These are phyloP conservation scores for Peromyscus polionotus DNA, from an alignment of 2,113 vertebrate genomes.

Conservation along the genomic window DNA sequence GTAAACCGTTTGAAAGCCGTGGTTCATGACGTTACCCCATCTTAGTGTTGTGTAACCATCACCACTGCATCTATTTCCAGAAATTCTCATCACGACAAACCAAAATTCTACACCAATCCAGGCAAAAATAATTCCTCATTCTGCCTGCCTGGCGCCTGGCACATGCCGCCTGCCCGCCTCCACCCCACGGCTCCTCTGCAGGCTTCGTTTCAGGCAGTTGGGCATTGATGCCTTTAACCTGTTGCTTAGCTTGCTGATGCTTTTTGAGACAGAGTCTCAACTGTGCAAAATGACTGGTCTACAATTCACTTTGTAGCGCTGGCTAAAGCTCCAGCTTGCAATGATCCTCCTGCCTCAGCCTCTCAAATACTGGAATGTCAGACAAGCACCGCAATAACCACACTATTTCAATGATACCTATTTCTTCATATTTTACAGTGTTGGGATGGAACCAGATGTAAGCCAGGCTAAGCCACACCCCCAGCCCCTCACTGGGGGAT, in stretches of 20 bases:
- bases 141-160: background rate
- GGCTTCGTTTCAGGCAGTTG: background rate
- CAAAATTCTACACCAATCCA: background rate
- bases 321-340: background rate
- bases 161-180: background rate
- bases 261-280: background rate
- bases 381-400: background rate
- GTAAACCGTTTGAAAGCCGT: background rate
- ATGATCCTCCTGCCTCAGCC: background rate
- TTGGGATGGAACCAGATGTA: background rate
- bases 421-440: background rate
- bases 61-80: background rate
- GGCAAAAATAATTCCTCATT: background rate
- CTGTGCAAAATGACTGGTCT: background rate
- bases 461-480: background rate
- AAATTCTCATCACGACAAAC: background rate
- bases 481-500: no score
- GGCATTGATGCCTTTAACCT: background rate
- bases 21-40: background rate
- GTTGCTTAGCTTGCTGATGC: no score
- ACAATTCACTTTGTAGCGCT: background rate
- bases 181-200: background rate
- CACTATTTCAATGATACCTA: background rate
- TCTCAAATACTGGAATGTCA: no score
- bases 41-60: background rate